Evolutionary conservation across 2,888 invertebrate genomes (phyloP).

Genomic region (Lepetodrilus schrolli): DNA sequence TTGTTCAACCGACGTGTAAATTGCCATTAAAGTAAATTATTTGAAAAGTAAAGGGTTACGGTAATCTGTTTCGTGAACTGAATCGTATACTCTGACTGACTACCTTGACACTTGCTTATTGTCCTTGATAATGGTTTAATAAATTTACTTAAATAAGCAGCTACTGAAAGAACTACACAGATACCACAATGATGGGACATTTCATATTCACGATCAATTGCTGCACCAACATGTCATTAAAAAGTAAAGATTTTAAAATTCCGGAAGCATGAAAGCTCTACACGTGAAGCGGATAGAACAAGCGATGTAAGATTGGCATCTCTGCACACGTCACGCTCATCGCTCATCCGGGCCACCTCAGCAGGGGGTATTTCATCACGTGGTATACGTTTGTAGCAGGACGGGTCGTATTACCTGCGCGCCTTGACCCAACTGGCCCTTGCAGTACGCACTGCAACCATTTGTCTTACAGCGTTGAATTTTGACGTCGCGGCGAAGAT

Average conservation of each 20-base stretch:
- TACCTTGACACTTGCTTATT: not conserved
- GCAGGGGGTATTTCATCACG: constrained; percentile 5
- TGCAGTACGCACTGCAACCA: not conserved
- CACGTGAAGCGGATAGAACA: not conserved
- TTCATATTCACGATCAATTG: not conserved
- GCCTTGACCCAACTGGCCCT: constrained; percentile 12
- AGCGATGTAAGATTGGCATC: not conserved
- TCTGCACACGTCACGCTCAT: not conserved
- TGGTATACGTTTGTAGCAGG: constrained; percentile 12
- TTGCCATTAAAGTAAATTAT: too few relatives aligned
- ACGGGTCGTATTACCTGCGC: not conserved
- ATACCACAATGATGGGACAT: not conserved
- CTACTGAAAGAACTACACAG: not conserved
- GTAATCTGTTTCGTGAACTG: not conserved
- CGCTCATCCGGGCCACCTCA: constrained; percentile 1
- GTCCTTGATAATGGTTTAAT: not conserved
- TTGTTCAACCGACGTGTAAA: too few relatives aligned
- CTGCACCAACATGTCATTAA: not conserved
- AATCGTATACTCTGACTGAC: not conserved
- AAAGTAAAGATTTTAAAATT: not conserved
- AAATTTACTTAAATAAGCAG: not conserved
- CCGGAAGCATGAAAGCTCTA: not conserved
- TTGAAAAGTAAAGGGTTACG: not conserved
- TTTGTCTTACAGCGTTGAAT: constrained; percentile 2
- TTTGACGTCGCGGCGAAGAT: constrained; percentile 18